Base-by-base conservation (phyloP, 2,797 vertebrate species). In the Cyprinella venusta region DNA sequence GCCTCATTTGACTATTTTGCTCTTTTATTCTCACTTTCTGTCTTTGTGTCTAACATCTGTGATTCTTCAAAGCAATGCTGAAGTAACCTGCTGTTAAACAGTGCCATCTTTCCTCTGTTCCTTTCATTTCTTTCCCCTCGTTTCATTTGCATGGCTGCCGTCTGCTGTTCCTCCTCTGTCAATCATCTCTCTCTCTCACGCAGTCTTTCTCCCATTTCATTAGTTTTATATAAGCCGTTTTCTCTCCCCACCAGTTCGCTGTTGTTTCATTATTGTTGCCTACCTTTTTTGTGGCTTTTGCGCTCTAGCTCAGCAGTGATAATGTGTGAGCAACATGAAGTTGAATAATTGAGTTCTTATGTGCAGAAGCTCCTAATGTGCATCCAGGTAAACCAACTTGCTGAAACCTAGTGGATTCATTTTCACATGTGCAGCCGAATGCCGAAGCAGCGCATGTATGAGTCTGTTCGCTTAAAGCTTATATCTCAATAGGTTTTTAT, bases 311-410 rank as follows among this genome's bases (percentile, higher is more conserved):
- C 64, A 68, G 79, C 70, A 45, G 82, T 72, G 76, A 67, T 70
- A 82, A 72, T 81, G 36, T 80, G 72, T 76, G 61, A 87, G 72
- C 70, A 87, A 87, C 81, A 85, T 52, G 52, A 67, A 78, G 59
- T 59, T 74, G 67, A 83, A 88, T 87, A 83, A 85, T 82, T 84
- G 80, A 82, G 83, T 65, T 77, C 21, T 26, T 56, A 26, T 74
- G 24, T 50, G 24, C 52, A 63, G 30, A 54, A 38, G 45, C 59
- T n/a, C 56, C 21, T 36, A 19, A n/a, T 16, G 7, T 59, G 36
- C 7, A 18, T 38, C 76, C 59, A 59, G 48, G 48, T 50, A 16
- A 72, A 40, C 33, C 19, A 42, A 24, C 38, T 78, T 33, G 59
- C 40, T 50, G 40, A 63, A 64, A 48, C 40, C 59, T 3, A 12